Evolutionary conservation across 2,113 vertebrate genomes (phyloP).

Genomic region (Thomomys bottae): DNA sequence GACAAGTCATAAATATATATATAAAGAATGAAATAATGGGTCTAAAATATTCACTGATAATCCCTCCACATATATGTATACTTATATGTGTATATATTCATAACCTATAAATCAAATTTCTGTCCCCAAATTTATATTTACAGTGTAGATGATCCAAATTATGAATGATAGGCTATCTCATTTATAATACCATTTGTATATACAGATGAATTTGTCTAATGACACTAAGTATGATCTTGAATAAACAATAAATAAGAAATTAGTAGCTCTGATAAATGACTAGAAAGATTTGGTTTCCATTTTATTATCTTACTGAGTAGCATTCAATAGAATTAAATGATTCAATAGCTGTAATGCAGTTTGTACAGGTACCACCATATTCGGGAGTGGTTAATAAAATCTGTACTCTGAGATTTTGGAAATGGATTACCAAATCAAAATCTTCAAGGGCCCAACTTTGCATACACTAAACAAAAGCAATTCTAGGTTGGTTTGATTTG

Average conservation of each 20-base stretch:
- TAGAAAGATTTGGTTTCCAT: neutral
- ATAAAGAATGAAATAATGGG: neutral
- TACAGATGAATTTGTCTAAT: neutral
- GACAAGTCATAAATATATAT: neutral
- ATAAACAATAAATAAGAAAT: neutral
- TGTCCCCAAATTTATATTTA: neutral
- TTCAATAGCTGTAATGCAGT: too few species aligned
- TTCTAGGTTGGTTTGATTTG: neutral
- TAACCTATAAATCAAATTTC: neutral
- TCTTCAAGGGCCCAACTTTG: too few species aligned
- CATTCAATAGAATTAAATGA: too few species aligned
- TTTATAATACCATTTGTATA: neutral
- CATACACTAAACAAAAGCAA: neutral
- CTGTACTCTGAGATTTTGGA: too few species aligned
- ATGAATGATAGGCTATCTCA: neutral
- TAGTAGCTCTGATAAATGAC: neutral
- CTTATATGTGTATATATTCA: neutral
- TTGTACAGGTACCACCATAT: too few species aligned
- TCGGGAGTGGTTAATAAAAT: too few species aligned
- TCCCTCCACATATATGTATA: neutral
- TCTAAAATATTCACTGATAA: neutral
- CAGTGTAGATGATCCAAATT: neutral
- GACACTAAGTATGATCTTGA: neutral
- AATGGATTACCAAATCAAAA: neutral
- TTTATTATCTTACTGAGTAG: neutral